These are phyloP conservation scores for Caenorhabditis virilis DNA, from an alignment of 2,888 invertebrate genomes.

Conservation along the genomic window DNA sequence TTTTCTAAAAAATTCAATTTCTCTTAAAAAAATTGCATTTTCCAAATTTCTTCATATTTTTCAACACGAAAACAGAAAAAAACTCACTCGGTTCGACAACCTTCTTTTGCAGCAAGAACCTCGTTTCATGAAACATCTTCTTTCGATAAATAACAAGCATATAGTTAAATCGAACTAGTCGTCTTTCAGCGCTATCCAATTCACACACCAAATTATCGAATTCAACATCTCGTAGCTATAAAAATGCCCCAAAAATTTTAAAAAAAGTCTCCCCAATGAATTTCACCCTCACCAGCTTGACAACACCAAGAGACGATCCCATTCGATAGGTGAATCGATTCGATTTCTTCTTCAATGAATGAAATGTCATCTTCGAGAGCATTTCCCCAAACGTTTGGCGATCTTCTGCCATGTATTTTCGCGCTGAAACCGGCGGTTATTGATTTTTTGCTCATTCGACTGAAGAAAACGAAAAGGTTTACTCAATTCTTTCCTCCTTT, in stretches of 20 bases:
- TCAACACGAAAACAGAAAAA: constrained; percentile 1
- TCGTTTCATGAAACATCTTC: constrained; percentile 47
- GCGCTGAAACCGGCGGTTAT: constrained; percentile 45
- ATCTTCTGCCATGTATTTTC: constrained; percentile 54
- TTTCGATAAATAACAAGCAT: constrained; percentile 50
- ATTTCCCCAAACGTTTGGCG: constrained; percentile 43
- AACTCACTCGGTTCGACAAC: constrained; percentile 42
- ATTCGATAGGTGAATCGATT: constrained; percentile 64
- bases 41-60: too few relatives aligned
- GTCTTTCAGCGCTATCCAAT: constrained; percentile 54
- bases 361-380: constrained; percentile 60
- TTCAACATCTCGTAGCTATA: constrained; percentile 49
- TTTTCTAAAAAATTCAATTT: too few relatives aligned
- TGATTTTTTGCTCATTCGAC: too few relatives aligned
- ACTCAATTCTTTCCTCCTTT: constrained; percentile 63
- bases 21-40: too few relatives aligned
- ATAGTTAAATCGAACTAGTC: constrained; percentile 55
- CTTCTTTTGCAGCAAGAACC: constrained; percentile 39
- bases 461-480: constrained; percentile 1
- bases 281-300: constrained; percentile 39
- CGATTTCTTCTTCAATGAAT: constrained; percentile 61
- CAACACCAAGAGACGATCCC: constrained; percentile 57
- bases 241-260: background rate
- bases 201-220: constrained; percentile 53
- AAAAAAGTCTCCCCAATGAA: background rate